Evolutionary conservation across 1,140 invertebrate genomes (phyloP).

Genomic region (Macrostomum lignano): DNA sequence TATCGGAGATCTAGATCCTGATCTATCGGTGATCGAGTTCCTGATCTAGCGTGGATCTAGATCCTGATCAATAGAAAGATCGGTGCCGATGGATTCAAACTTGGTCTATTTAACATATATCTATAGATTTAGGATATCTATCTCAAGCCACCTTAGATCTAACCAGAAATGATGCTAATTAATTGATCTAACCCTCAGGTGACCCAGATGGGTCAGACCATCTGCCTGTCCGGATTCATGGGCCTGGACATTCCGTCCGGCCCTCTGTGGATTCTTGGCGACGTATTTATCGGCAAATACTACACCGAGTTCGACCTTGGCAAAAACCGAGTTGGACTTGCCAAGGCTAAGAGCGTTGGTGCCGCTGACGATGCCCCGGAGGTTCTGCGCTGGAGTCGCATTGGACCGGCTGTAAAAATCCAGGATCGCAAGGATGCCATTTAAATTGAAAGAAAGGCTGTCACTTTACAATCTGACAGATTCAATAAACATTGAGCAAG

Average conservation of each 20-base stretch:
- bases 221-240: conserved; percentile 81
- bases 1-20: too few species aligned
- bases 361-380: too few species aligned
- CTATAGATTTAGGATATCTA: not conserved
- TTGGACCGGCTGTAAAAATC: too few species aligned
- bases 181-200: conserved; percentile 18
- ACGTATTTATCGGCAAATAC: conserved; percentile 77
- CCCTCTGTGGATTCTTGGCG: conserved; percentile 31
- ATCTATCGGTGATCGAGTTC: too few species aligned
- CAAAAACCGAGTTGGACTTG: conserved; percentile 71
- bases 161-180: not conserved
- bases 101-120: not conserved
- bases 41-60: too few species aligned
- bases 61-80: too few species aligned
- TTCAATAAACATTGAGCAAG: too few species aligned
- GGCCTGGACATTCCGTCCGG: conserved; percentile 57
- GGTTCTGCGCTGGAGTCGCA: too few species aligned
- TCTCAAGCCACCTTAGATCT: not conserved
- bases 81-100: too few species aligned
- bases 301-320: conserved; percentile 82
- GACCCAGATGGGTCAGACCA: conserved; percentile 30
- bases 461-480: too few species aligned
- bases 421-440: too few species aligned
- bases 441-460: too few species aligned
- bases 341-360: conserved; percentile 27